Evolutionary conservation across 2,888 invertebrate species (phyloP).

Genomic region (Sarcophaga variegata): DNA sequence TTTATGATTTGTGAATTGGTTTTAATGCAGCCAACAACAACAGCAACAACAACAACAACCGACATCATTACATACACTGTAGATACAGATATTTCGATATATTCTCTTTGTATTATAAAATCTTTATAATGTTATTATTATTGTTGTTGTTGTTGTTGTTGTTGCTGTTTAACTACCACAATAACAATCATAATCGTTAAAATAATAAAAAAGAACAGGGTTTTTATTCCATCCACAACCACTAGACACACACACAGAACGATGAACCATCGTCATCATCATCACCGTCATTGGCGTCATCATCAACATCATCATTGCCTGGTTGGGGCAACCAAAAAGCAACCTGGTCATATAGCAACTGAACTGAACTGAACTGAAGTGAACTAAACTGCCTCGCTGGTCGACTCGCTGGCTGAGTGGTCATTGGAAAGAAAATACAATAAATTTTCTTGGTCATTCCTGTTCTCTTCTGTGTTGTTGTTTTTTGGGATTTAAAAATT

Average conservation of each 20-base stretch:
- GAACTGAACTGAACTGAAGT: too few species aligned
- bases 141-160: constrained; percentile 26
- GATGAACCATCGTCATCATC: constrained; percentile 14
- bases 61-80: constrained; percentile 73
- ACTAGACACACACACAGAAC: constrained; percentile 31
- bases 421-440: constrained; percentile 62
- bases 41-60: constrained; percentile 64
- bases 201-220: constrained; percentile 51
- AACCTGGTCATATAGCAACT: constrained; percentile 28
- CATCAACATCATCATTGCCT: background rate
- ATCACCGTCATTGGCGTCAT: background rate
- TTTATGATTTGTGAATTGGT: constrained; percentile 80
- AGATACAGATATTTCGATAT: constrained; percentile 48
- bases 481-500: constrained; percentile 17
- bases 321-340: constrained; percentile 5
- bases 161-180: constrained; percentile 32
- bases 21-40: constrained; percentile 74
- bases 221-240: constrained; percentile 58
- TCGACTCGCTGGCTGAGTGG: constrained; percentile 42
- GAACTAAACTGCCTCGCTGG: too few species aligned
- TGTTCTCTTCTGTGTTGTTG: background rate
- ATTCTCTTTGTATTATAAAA: constrained; percentile 62
- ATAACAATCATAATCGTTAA: constrained; percentile 47
- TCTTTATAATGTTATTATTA: background rate
- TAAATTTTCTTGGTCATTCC: constrained; percentile 12